Percentiles rank a stretch among this genome's conserved stretches.
Evolutionary conservation across 2,113 vertebrate genomes (phyloP).

Genomic region (Talpa occidentalis): DNA sequence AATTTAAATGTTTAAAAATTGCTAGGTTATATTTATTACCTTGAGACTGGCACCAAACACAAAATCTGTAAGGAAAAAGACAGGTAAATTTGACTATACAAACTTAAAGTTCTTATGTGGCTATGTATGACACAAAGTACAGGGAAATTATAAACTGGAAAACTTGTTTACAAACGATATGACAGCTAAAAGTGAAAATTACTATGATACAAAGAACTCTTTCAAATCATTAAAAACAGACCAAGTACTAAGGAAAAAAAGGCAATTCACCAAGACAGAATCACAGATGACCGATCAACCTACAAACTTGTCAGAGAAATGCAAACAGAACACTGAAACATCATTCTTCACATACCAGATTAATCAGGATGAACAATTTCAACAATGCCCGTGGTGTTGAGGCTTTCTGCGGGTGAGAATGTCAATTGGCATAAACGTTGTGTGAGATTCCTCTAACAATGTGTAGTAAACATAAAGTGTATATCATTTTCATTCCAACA

Average conservation of each 20-base stretch:
- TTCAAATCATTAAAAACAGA: conserved; percentile 20
- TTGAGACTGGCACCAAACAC: not conserved
- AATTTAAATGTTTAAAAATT: not conserved
- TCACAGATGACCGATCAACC: not conserved
- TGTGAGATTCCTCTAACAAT: not conserved
- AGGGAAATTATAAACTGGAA: conserved; percentile 29
- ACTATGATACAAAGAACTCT: not conserved
- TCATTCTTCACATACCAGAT: conserved; percentile 13
- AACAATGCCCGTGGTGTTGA: rapidly evolving
- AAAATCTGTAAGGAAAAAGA: conserved; percentile 22
- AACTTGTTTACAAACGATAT: conserved; percentile 10
- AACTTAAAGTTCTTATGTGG: not conserved
- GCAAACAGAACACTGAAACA: not conserved
- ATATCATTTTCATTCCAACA: not conserved
- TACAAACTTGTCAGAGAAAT: not conserved
- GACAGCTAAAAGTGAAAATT: not conserved
- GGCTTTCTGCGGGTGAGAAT: not conserved
- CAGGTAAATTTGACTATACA: not conserved
- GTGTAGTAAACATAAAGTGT: not conserved
- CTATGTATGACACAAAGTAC: not conserved
- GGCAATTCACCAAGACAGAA: not conserved
- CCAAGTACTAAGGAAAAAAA: not conserved
- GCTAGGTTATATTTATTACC: not conserved
- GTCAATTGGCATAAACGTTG: not conserved
- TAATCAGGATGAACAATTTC: not conserved